Evolutionary conservation across 2,888 invertebrate species (phyloP).

Genomic region (Hirtodrosophila alboralis): DNA sequence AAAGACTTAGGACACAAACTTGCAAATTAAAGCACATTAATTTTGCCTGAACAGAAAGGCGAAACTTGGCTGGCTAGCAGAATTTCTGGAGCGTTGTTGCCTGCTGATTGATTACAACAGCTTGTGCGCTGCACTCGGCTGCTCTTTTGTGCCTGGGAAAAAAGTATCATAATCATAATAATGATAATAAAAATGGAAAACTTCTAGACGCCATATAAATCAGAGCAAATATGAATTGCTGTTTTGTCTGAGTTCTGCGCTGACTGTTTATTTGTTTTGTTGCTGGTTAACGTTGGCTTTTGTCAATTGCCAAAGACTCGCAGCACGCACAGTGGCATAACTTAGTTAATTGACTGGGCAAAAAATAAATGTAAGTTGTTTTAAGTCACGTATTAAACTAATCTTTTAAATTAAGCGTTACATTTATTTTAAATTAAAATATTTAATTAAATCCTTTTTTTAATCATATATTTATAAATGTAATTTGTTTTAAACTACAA

Average conservation of each 20-base stretch:
- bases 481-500: too few species aligned
- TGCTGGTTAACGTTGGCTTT: constrained; percentile 63
- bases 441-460: too few species aligned
- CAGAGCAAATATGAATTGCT: constrained; percentile 80
- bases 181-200: constrained; percentile 80
- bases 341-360: background rate
- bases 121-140: constrained; percentile 21
- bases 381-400: too few species aligned
- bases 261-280: constrained; percentile 67
- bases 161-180: constrained; percentile 74
- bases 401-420: too few species aligned
- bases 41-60: constrained; percentile 53
- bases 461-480: too few species aligned
- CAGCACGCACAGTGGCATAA: constrained; percentile 36
- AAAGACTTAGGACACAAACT: constrained; percentile 80
- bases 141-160: constrained; percentile 66
- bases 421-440: too few species aligned
- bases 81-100: constrained; percentile 36
- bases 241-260: constrained; percentile 63
- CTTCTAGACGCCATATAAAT: constrained; percentile 80
- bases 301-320: constrained; percentile 67
- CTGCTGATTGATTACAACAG: constrained; percentile 71
- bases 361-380: constrained; percentile 1
- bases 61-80: constrained; percentile 38
- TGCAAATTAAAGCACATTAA: constrained; percentile 79